Evolutionary conservation across 2,888 invertebrate species (phyloP).

Genomic region (Dasysyrphus albostriatus): DNA sequence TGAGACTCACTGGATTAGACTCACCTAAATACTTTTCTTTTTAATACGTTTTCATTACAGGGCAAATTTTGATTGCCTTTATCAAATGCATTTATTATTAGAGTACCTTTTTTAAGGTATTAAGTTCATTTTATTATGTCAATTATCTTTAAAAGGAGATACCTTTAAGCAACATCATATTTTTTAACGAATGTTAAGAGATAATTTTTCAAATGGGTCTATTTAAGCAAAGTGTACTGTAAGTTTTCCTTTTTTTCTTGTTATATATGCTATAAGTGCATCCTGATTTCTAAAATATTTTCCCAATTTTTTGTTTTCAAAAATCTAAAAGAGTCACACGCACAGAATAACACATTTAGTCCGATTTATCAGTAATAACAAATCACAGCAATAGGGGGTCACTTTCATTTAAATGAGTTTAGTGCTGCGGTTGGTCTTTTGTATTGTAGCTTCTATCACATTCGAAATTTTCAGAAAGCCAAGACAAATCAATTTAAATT

Average conservation of each 20-base stretch:
- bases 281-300: conserved; percentile 29
- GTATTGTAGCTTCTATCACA: neutral
- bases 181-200: no score
- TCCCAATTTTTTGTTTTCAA: neutral
- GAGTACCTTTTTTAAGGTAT: no score
- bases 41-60: no score
- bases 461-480: neutral
- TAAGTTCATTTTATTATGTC: no score
- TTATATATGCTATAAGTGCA: conserved; percentile 3
- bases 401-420: neutral
- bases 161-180: no score
- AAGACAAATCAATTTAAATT: conserved; percentile 21
- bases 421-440: conserved; percentile 12
- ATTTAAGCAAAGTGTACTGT: neutral
- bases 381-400: conserved; percentile 7
- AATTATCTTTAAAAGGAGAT: no score
- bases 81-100: no score
- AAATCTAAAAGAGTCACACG: conserved; percentile 51
- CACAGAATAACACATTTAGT: conserved; percentile 70
- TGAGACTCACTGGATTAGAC: no score
- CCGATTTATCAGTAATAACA: conserved; percentile 15
- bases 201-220: neutral
- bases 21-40: no score
- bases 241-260: neutral
- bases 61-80: no score